Percentiles rank a stretch among this genome's conserved stretches.
Conservation (phyloP, 2,113 vertebrate species). For the Oncorhynchus clarkii region DNA sequence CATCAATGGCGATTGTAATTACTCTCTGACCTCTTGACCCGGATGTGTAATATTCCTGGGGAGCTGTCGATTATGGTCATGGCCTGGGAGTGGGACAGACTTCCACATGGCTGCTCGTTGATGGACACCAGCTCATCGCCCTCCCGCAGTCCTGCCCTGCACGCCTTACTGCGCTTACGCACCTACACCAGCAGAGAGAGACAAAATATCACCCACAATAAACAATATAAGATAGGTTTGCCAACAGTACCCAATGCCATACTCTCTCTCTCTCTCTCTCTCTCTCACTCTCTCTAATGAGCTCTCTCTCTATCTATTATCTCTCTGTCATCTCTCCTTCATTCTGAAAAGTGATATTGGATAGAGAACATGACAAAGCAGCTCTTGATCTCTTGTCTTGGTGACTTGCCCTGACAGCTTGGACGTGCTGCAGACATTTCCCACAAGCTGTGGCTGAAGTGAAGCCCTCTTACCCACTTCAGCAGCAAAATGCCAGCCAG, state of each 20-base stretch:
- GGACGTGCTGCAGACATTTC: conserved; percentile 49
- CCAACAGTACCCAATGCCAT: too few relatives aligned
- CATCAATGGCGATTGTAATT: background rate
- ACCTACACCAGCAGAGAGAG: conserved; percentile 74
- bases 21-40: conserved; percentile 83
- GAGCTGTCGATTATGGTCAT: conserved; percentile 94
- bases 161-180: conserved; percentile 94
- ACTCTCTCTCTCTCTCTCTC: background rate
- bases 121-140: conserved; percentile 89
- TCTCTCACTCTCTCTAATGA: background rate
- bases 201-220: background rate
- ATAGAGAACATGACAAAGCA: background rate
- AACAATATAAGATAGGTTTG: background rate
- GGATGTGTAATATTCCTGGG: conserved; percentile 78
- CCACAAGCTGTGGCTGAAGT: conserved; percentile 56
- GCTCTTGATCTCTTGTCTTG: conserved; percentile 17
- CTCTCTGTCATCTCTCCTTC: background rate
- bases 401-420: conserved; percentile 52
- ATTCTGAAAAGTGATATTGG: background rate
- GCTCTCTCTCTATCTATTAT: background rate
- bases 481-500: conserved; percentile 57
- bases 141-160: conserved; percentile 89
- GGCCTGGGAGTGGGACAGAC: conserved; percentile 88
- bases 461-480: conserved; percentile 51
- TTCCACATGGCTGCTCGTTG: conserved; percentile 86